Evolutionary conservation across 2,797 vertebrate species (phyloP).

Genomic region (Myioborus miniatus): DNA sequence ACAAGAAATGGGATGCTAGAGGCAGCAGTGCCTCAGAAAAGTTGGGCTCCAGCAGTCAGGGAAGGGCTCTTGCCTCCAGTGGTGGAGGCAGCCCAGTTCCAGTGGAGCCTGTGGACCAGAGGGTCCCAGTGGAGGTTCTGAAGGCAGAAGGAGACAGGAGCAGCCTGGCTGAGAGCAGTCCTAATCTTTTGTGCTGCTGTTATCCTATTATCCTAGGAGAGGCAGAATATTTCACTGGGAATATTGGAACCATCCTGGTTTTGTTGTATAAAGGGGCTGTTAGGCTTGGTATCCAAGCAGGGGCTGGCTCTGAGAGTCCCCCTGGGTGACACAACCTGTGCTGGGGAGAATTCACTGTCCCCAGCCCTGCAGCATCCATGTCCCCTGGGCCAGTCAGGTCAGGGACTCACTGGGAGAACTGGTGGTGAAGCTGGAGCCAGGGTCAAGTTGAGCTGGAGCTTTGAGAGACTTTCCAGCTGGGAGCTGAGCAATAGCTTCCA

Average conservation of each 20-base stretch:
- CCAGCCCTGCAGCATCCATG: rapidly evolving
- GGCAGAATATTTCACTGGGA: constrained; percentile 22
- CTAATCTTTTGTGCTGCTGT: not conserved
- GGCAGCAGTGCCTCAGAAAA: not conserved
- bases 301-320: not conserved
- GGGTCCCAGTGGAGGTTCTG: not conserved
- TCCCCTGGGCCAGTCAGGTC: rapidly evolving
- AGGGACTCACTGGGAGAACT: not conserved
- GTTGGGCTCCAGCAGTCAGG: not conserved
- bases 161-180: not conserved
- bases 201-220: not conserved
- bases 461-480: not conserved
- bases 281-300: not conserved
- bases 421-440: not conserved
- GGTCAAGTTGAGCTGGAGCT: not conserved
- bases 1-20: not conserved
- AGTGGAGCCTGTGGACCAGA: not conserved
- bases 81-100: not conserved
- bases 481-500: not conserved
- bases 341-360: not conserved
- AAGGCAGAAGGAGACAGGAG: not conserved
- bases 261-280: not conserved
- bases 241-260: not conserved
- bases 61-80: not conserved
- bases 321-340: rapidly evolving